Evolutionary conservation across 2,797 vertebrate species (phyloP).

Genomic region (Aphelocoma californica): DNA sequence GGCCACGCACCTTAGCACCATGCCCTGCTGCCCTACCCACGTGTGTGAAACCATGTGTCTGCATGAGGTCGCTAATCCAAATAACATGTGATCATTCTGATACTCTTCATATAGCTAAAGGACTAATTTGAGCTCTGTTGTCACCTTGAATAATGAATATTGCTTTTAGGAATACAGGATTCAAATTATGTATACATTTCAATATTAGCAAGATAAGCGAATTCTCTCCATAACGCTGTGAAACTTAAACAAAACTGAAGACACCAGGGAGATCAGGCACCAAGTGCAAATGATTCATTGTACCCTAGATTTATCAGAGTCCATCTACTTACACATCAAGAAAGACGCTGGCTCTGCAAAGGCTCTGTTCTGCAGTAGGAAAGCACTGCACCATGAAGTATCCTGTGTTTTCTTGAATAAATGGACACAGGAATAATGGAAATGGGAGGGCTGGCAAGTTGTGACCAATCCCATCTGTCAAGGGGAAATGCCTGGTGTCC

Average conservation of each 20-base stretch:
- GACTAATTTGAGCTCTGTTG: not conserved
- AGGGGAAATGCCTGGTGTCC: not conserved
- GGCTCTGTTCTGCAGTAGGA: not conserved
- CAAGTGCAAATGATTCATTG: not conserved
- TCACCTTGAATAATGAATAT: not conserved
- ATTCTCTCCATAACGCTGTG: not conserved
- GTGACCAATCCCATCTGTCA: not conserved
- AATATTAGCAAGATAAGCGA: not conserved
- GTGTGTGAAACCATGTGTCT: not conserved
- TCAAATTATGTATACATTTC: not conserved
- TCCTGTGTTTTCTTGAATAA: not conserved
- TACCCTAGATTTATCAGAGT: not conserved
- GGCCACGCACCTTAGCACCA: not conserved
- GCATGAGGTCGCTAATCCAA: not conserved
- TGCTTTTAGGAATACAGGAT: not conserved
- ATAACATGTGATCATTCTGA: not conserved
- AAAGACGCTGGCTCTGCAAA: not conserved
- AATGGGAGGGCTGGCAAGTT: not conserved
- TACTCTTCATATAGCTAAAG: not conserved
- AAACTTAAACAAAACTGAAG: conserved; percentile 1
- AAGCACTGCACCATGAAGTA: not conserved
- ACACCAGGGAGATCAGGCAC: not conserved
- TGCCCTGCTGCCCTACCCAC: not conserved
- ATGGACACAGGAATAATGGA: not conserved
- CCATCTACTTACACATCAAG: not conserved